Conservation (phyloP, 2,113 vertebrate genomes). For the Ardeotis arabs region DNA sequence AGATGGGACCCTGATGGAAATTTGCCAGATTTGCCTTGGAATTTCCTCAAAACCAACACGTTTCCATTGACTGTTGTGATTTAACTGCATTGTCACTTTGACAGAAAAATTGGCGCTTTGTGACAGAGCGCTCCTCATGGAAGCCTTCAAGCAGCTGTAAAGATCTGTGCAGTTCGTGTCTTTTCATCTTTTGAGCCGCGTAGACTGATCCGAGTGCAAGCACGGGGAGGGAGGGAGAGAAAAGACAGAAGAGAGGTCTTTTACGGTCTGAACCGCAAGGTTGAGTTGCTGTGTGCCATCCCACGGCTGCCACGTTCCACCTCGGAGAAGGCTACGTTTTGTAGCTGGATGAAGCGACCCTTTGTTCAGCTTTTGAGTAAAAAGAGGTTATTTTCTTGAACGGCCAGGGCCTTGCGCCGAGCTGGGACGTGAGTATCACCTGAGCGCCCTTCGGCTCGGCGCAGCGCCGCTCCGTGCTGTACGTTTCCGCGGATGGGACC, state of each 20-base stretch:
- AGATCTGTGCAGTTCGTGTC: accelerated
- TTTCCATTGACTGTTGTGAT: background rate
- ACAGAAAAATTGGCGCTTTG: background rate
- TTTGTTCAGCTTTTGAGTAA: background rate
- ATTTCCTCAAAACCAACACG: background rate
- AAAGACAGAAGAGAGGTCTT: background rate
- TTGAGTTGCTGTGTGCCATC: background rate
- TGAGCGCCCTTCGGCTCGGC: background rate
- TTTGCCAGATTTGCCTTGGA: background rate
- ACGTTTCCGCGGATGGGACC: accelerated
- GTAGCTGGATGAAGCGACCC: background rate
- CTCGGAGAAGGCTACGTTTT: accelerated
- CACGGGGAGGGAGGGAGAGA: background rate
- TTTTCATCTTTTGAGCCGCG: background rate
- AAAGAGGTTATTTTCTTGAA: background rate
- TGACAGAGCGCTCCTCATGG: background rate
- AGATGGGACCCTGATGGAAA: background rate
- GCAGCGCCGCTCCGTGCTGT: accelerated
- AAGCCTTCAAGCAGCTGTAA: background rate
- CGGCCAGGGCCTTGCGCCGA: accelerated
- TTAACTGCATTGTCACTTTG: background rate
- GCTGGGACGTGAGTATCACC: background rate
- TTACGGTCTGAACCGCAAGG: background rate
- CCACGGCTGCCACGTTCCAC: accelerated
- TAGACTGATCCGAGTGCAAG: background rate